Evolutionary conservation across 2,797 vertebrate genomes (phyloP).

Genomic region (Bradypodion pumilum): DNA sequence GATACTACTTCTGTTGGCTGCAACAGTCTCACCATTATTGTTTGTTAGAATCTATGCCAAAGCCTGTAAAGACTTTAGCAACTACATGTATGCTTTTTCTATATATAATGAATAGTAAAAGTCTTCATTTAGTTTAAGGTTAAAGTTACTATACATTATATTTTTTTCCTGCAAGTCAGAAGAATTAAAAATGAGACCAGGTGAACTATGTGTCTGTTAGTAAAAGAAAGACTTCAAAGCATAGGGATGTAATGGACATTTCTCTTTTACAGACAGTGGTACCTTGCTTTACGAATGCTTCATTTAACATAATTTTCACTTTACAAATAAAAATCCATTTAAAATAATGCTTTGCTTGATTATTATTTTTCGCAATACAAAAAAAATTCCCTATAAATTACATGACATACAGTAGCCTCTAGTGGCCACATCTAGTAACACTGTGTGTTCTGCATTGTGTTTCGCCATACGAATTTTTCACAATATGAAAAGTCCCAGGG

Average conservation of each 20-base stretch:
- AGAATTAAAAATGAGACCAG: not conserved
- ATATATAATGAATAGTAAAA: conserved; percentile 4
- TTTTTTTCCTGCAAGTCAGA: not conserved
- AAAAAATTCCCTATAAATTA: no score
- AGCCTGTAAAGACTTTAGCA: not conserved
- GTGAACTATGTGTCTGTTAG: not conserved
- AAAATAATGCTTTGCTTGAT: no score
- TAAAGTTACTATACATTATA: not conserved
- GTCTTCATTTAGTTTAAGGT: not conserved
- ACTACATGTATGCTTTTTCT: conserved; percentile 4
- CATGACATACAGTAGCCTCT: no score
- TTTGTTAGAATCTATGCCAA: not conserved
- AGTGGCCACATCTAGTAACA: no score
- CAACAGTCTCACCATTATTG: not conserved
- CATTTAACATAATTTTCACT: no score
- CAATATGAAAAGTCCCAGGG: no score
- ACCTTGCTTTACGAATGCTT: no score
- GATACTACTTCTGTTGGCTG: not conserved
- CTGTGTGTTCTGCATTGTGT: no score
- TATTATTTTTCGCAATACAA: no score
- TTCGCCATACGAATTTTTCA: no score
- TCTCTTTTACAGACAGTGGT: no score
- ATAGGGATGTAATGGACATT: not conserved
- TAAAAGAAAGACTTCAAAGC: not conserved
- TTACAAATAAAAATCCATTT: no score